Base-by-base conservation (phyloP, 1,140 invertebrate species). In the Drosophila ogumai region DNA sequence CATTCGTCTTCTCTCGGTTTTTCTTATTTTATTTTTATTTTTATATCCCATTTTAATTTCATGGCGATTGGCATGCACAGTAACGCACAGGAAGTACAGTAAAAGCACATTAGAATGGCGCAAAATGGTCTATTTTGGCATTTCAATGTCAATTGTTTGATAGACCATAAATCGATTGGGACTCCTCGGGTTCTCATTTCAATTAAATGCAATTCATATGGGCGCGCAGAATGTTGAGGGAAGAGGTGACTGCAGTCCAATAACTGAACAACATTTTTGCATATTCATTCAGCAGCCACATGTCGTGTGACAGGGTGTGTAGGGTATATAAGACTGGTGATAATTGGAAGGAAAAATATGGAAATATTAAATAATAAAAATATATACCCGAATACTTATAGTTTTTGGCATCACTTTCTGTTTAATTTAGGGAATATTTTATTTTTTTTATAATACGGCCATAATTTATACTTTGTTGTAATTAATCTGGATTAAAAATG, bases 81-180 rank as follows among this genome's bases (percentile, higher is more conserved):
- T 36, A 49, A 71, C 17, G 55, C 46, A 74, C 43, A 58, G 84
- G 80, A 87, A 86, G 80, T 87, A 90, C 84, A 81, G 85, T 84
- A 60, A 67, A 77, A 50, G 50, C 76, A 60, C 84, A 69, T 88
- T 80, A 74, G 55, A 77, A 64, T 77, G 79, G 10, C 64, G 54
- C 67, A 82, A 71, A 80, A 61, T 60, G 17, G 19, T 76, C 36
- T 87, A 68, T 87, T 82, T 88, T 72, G 61, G 56, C 22, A 74
- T 80, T 87, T 87, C 82, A 87, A 87, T 87, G 84, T 80, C 84
- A 87, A 77, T 64, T 52, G 49, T 40, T 22, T 44, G 22, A 40
- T 57, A 67, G 58, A 50, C 47, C 44, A 84, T 81, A 76, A 76
- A 86, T 87, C 84, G 84, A 86, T 79, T 57, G 43, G 52, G 47